Conservation (phyloP, 2,888 invertebrate species). For the Euphydryas editha region DNA sequence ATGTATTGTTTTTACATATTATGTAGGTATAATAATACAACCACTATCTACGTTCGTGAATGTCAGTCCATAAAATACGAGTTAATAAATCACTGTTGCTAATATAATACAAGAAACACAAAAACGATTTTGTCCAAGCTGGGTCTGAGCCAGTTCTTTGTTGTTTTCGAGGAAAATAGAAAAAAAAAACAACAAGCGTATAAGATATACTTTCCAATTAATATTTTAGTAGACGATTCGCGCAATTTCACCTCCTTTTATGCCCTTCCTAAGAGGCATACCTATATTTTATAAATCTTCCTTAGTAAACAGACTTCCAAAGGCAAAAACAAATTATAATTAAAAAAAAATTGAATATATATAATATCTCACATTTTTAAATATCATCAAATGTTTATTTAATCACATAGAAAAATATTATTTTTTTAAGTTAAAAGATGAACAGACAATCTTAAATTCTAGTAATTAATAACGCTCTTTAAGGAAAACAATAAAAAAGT, state of each 20-base stretch:
- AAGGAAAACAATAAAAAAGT: conserved; percentile 27
- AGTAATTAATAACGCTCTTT: conserved; percentile 21
- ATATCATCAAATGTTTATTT: conserved; percentile 3
- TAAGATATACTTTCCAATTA: conserved; percentile 28
- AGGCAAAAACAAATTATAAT: too few relatives aligned
- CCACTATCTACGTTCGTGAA: conserved; percentile 3
- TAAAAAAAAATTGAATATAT: too few relatives aligned
- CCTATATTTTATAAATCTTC: too few relatives aligned
- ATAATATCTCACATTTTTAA: too few relatives aligned
- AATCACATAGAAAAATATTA: background rate
- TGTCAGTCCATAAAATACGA: conserved; percentile 10
- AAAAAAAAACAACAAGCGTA: conserved; percentile 38
- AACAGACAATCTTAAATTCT: conserved; percentile 10
- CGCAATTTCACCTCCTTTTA: too few relatives aligned
- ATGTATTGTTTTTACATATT: too few relatives aligned
- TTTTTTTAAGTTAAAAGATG: background rate
- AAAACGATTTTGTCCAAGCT: conserved; percentile 36
- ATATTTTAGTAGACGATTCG: background rate
- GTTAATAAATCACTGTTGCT: background rate
- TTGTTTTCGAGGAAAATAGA: conserved; percentile 33
- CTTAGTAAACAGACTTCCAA: too few relatives aligned
- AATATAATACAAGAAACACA: conserved; percentile 10
- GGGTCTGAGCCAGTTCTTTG: conserved; percentile 51
- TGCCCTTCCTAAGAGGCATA: too few relatives aligned
- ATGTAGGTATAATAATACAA: background rate